These are phyloP conservation scores for Neosilurus hyrtlii DNA, from an alignment of 2,797 vertebrate genomes.

Conservation along the genomic window DNA sequence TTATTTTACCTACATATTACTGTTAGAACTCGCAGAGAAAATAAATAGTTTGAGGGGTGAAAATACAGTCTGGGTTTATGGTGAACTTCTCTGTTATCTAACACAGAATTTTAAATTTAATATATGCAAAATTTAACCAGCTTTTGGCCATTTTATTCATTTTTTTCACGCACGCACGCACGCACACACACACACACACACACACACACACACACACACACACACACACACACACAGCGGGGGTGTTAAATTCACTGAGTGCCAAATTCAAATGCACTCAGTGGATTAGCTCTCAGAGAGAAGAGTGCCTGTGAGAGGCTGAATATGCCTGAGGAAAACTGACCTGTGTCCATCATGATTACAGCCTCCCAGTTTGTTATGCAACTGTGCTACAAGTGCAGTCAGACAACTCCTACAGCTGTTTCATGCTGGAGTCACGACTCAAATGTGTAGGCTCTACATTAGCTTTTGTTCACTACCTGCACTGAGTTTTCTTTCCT, in stretches of 20 bases:
- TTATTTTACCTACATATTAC: not conserved
- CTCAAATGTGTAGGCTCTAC: slow-evolving; percentile 66
- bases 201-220: slow-evolving; percentile 14
- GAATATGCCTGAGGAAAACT: slow-evolving; percentile 53
- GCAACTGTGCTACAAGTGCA: slow-evolving; percentile 59
- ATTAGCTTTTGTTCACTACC: slow-evolving; percentile 56
- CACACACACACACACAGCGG: slow-evolving; percentile 43
- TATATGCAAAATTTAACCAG: slow-evolving; percentile 46
- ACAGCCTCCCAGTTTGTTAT: slow-evolving; percentile 57
- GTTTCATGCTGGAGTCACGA: slow-evolving; percentile 74
- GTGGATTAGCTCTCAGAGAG: slow-evolving; percentile 55
- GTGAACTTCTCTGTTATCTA: slow-evolving; percentile 35
- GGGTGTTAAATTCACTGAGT: slow-evolving; percentile 56
- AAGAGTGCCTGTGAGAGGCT: slow-evolving; percentile 55
- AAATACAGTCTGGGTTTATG: slow-evolving; percentile 4
- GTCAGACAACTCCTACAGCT: slow-evolving; percentile 62
- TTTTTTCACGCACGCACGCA: slow-evolving; percentile 37
- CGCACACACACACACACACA: slow-evolving; percentile 20
- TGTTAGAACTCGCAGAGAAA: slow-evolving; percentile 1
- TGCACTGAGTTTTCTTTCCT: slow-evolving; percentile 47
- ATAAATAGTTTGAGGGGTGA: not conserved
- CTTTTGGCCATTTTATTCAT: slow-evolving; percentile 49
- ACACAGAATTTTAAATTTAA: slow-evolving; percentile 38
- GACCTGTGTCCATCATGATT: slow-evolving; percentile 58
- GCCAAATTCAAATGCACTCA: slow-evolving; percentile 58